A percentile compares a stretch with the other conserved stretches of the same genome.
Evolutionary conservation across 2,113 vertebrate species (phyloP).

Genomic region (Gopherus flavomarginatus): DNA sequence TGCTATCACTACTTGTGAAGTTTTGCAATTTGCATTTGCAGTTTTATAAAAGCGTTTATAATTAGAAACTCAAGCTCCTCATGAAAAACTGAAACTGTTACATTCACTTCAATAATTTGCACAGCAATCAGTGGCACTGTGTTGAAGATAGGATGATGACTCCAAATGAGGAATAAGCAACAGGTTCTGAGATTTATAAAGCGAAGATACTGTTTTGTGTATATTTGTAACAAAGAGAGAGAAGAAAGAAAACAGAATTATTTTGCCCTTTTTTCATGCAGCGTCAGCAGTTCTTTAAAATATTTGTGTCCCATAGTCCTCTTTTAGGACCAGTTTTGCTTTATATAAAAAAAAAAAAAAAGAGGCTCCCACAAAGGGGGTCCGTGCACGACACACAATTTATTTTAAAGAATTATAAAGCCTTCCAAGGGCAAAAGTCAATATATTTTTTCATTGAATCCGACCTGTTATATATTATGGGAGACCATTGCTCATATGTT

Average conservation of each 20-base stretch:
- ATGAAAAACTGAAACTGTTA: conserved; percentile 14
- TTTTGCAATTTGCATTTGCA: background rate
- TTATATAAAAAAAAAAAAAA: background rate
- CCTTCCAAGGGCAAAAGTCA: background rate
- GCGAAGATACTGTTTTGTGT: background rate
- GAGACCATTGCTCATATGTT: background rate
- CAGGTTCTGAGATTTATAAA: background rate
- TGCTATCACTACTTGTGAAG: background rate
- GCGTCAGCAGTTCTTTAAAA: background rate
- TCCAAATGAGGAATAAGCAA: background rate
- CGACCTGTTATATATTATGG: background rate
- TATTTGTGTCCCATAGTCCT: background rate
- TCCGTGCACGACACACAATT: background rate
- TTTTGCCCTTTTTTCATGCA: background rate
- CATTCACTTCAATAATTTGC: background rate
- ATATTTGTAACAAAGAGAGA: background rate
- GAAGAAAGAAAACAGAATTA: background rate
- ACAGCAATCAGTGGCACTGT: background rate
- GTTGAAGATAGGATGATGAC: background rate
- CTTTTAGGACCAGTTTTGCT: background rate
- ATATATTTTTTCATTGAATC: background rate
- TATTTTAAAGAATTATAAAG: background rate
- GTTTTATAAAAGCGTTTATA: background rate
- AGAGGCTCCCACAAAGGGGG: background rate
- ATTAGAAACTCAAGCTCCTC: background rate